A percentile compares a stretch with the other conserved stretches of the same genome.
phyloP scores from a whole-genome alignment of 2,113 vertebrate genomes.

The Hyperopisus bebe region DNA sequence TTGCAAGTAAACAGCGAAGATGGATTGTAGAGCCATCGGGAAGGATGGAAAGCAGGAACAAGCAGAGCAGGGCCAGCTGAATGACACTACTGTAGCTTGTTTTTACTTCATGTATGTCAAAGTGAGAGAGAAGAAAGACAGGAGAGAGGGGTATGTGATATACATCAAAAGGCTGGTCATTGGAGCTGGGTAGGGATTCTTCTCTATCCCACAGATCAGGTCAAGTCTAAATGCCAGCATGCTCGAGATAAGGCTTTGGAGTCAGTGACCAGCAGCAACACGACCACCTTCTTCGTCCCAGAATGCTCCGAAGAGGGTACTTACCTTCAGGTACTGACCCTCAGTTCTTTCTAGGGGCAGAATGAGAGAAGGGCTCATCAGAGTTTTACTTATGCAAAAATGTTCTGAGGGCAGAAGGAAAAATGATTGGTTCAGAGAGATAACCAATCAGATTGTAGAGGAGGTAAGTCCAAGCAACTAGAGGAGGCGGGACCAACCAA shows the following conservation, averaged over 20 bases:
- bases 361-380: not conserved
- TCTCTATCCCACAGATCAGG: constrained; percentile 31
- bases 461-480: not conserved
- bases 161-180: not conserved
- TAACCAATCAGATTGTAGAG: not conserved
- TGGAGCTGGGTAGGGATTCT: not conserved
- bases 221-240: constrained; percentile 52
- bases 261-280: constrained; percentile 26
- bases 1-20: not conserved
- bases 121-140: not conserved
- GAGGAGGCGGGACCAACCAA: not conserved
- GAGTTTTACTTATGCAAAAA: not conserved
- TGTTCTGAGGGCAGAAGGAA: not conserved
- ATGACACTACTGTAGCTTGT: not conserved
- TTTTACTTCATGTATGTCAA: not conserved
- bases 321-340: constrained; percentile 41
- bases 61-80: not conserved
- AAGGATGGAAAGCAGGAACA: not conserved
- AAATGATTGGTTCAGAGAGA: not conserved
- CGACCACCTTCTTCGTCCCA: constrained; percentile 43
- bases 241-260: constrained; percentile 45
- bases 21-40: not conserved
- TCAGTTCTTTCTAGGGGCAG: not conserved
- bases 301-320: constrained; percentile 48
- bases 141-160: not conserved